Base-by-base conservation (phyloP, 1,140 invertebrate species). In the Brachionus plicatilis region DNA sequence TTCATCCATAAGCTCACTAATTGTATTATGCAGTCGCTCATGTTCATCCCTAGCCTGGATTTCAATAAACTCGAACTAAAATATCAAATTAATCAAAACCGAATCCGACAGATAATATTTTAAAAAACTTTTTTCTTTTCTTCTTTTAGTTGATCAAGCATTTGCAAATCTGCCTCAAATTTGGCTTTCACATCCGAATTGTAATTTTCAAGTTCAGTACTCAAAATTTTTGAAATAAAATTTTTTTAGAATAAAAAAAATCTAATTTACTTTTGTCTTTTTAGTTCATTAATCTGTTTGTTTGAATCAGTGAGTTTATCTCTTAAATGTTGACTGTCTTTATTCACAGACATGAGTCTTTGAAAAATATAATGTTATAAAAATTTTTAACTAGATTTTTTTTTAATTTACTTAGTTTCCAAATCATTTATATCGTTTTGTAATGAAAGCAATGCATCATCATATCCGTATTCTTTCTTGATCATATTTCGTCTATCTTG, bases 351-450 rank as follows among this genome's bases (percentile, higher is more conserved):
- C 3, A 82, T 65, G 33, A 82, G 20, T 68, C 79, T 82, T 33
- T 27, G 53, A 82, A 24, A 41, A 24, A 60, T 33, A 65, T 17
- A 6, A 37, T 37, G 33, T 7, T 7, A 7, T 0, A 37, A 37
- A 37, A 37, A 37, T 6, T 37, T 37, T 37, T 7, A 37, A 7
- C 1, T 37, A 6, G 33, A 37, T 37, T 37, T 14, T 0, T 43
- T 75, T n/a, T 24, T 50, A 9, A 24, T 12, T 27, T 65, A 82
- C 79, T 68, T 60, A 17, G 79, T 82, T 47, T 82, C 79, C n/a
- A 82, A 68, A n/a, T 82, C 79, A 17, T 82, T 82, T 65, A 82
- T 65, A 9, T 82, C 79, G 20, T 60, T 82, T 68, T 82, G 79
- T 24, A 82, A 20, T 17, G 79, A 82, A 12, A 82, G 24, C 24